Percentiles rank a stretch among this genome's conserved stretches.
Conservation (phyloP, 2,888 invertebrate species). For the Erebia ligea region DNA sequence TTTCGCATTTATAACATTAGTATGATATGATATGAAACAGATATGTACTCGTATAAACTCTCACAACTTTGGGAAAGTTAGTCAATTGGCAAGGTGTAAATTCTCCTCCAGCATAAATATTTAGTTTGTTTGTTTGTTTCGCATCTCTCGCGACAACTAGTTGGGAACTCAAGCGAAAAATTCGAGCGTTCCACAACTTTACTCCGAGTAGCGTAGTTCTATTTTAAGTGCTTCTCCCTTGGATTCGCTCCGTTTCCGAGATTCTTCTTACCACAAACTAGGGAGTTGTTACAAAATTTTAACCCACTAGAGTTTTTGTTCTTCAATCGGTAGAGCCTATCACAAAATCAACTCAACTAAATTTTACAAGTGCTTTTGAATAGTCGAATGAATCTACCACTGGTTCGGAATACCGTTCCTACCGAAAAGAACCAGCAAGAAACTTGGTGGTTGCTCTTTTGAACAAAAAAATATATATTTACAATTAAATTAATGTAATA, state of each 20-base stretch:
- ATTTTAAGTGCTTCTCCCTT: conserved; percentile 41
- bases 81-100: conserved; percentile 31
- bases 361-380: too few relatives aligned
- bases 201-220: conserved; percentile 38
- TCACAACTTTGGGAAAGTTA: conserved; percentile 10
- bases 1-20: too few relatives aligned
- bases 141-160: conserved; percentile 23
- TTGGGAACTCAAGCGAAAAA: conserved; percentile 31
- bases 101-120: conserved; percentile 27
- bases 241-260: conserved; percentile 34
- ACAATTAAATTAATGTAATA: too few relatives aligned
- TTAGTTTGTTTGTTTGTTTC: conserved; percentile 34
- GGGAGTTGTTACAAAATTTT: conserved; percentile 6
- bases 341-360: too few relatives aligned
- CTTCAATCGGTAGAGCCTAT: neutral
- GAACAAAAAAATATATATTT: too few relatives aligned
- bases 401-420: too few relatives aligned
- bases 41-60: neutral
- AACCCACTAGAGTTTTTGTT: neutral
- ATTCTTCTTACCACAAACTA: conserved; percentile 28
- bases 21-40: too few relatives aligned
- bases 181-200: conserved; percentile 33
- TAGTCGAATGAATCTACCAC: too few relatives aligned
- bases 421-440: too few relatives aligned
- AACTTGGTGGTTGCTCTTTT: too few relatives aligned